A percentile compares a stretch with the other conserved stretches of the same genome.
Conservation (phyloP, 2,888 invertebrate species). For the Pollenia labialis region DNA sequence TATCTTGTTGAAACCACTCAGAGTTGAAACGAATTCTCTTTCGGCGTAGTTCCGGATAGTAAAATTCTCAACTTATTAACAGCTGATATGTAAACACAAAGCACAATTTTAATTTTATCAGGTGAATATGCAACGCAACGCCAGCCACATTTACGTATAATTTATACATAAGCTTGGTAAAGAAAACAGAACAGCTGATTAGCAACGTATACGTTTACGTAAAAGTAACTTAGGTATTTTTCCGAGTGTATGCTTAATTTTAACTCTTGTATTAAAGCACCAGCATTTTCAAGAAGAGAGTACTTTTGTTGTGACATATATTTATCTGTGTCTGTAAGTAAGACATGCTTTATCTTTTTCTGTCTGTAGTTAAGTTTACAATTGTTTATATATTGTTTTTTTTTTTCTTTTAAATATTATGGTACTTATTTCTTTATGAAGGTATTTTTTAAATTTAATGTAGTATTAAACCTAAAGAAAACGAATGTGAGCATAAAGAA, state of each 20-base stretch:
- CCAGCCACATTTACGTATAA: too few species aligned
- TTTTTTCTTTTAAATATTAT: not conserved
- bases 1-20: too few species aligned
- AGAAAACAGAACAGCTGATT: too few species aligned
- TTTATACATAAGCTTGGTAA: too few species aligned
- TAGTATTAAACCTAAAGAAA: not conserved
- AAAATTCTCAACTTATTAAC: too few species aligned
- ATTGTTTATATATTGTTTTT: slow-evolving; percentile 22
- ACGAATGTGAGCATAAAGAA: not conserved
- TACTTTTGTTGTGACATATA: not conserved
- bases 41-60: too few species aligned
- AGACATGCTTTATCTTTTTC: slow-evolving; percentile 45
- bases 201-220: not conserved
- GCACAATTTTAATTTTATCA: too few species aligned
- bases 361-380: slow-evolving; percentile 43
- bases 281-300: not conserved
- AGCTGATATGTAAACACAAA: too few species aligned
- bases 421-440: not conserved
- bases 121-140: too few species aligned
- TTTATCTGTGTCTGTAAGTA: slow-evolving; percentile 16
- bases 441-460: not conserved
- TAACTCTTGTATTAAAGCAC: not conserved
- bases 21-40: too few species aligned
- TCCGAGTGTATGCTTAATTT: not conserved
- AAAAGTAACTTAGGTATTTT: not conserved